phyloP scores from a whole-genome alignment of 2,113 vertebrate species.

The Neogale vison region DNA sequence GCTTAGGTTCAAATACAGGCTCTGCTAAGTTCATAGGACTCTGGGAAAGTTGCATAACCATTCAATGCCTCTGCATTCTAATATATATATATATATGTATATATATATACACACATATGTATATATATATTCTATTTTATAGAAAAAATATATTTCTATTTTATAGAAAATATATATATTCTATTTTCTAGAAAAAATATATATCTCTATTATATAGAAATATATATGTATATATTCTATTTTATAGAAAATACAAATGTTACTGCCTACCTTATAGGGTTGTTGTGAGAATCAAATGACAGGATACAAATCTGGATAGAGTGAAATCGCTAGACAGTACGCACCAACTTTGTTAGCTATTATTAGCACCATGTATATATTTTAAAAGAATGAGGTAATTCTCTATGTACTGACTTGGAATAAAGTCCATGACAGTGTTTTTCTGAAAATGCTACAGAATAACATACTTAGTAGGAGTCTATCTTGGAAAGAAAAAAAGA shows the following conservation, averaged over 20 bases:
- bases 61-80: background rate
- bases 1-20: background rate
- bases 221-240: background rate
- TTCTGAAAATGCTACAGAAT: conserved; percentile 16
- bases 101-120: too few relatives aligned
- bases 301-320: background rate
- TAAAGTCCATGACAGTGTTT: background rate
- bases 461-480: background rate
- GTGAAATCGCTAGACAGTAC: background rate
- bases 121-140: background rate
- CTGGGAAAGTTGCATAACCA: background rate
- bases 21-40: background rate
- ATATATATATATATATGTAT: background rate
- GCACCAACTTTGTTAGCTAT: background rate
- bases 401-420: background rate
- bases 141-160: background rate
- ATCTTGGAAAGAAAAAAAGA: background rate
- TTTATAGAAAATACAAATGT: background rate
- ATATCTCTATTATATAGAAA: too few relatives aligned
- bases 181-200: too few relatives aligned
- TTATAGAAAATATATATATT: background rate
- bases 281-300: background rate
- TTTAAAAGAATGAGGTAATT: background rate
- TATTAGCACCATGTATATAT: background rate
- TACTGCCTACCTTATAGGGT: background rate